Base-by-base conservation (phyloP, 1,140 invertebrate genomes). In the Drosophila arizonae region DNA sequence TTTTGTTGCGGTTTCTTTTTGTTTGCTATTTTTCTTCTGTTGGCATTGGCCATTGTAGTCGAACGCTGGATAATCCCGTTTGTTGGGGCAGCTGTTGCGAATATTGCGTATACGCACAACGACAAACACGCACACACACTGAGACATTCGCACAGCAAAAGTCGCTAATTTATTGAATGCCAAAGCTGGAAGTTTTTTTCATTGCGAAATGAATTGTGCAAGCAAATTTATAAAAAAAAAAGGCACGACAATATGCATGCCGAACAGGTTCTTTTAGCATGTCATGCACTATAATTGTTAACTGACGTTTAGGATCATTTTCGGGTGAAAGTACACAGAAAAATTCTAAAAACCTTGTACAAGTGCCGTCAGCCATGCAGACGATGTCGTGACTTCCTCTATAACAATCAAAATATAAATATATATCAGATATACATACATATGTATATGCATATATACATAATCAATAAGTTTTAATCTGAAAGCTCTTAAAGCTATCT, bases 31-130 rank as follows among this genome's bases (percentile, higher is more conserved):
- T 43, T 45, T 45, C 43, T 57, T 50, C 36, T 56, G 36, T 50
- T 75, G 55, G 17, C 78, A 52, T 54, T 75, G 81, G 74, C 56
- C 76, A 78, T 75, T 81, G 79, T 81, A 75, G 77, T 73, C 64
- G 54, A 54, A 28, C 13, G 56, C 17, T 58, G 26, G 57, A 26
- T 45, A 58, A 61, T 61, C 57, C 58, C 50, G 28, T 28, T 46
- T 36, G 21, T 57, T 36, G 17, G n/a, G 46, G 48, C 67, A 63
- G 52, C 41, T 63, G 30, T 56, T 80, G 70, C 48, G 61, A 60
- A 67, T 48, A 71, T 79, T 66, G 48, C 62, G 68, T 61, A 61
- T 75, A 64, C 46, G 72, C 55, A 60, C 13, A 26, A 60, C 39
- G 33, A 45, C 26, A 67, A 50, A 11, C 48, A 51, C 4, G 4